Percentiles rank a stretch among this genome's conserved stretches.
Evolutionary conservation across 2,113 vertebrate species (phyloP).

Genomic region (Larimichthys crocea): DNA sequence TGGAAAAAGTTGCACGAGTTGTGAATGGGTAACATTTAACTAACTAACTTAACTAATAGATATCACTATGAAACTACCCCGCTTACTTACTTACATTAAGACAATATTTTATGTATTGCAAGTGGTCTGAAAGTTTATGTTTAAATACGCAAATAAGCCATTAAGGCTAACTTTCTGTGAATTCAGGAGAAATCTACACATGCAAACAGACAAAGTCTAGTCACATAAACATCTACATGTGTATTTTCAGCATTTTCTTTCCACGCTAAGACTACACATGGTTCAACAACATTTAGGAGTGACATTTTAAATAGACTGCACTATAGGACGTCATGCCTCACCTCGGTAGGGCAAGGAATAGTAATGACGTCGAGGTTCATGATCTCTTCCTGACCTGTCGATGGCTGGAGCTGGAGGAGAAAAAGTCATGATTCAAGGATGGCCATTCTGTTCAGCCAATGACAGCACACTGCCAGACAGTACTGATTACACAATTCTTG

Average conservation of each 20-base stretch:
- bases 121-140: neutral
- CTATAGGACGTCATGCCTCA: slow-evolving; percentile 36
- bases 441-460: neutral
- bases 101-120: no score
- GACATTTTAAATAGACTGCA: neutral
- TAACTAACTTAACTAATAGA: no score
- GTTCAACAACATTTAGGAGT: neutral
- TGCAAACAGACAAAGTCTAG: no score
- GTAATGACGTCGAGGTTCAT: slow-evolving; percentile 21
- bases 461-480: neutral
- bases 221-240: no score
- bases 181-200: no score
- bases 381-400: slow-evolving; percentile 29
- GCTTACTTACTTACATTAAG: no score
- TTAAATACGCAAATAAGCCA: no score
- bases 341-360: slow-evolving; percentile 75
- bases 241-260: neutral
- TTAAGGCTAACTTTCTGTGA: no score
- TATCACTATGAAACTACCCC: no score
- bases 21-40: no score
- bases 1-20: no score
- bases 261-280: neutral
- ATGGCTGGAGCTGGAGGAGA: slow-evolving; percentile 75
- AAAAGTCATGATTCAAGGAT: slow-evolving; percentile 2
- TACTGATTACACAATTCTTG: slow-evolving; percentile 21